These are phyloP conservation scores for Sylvietta virens DNA, from an alignment of 2,113 vertebrate genomes.

Conservation along the genomic window DNA sequence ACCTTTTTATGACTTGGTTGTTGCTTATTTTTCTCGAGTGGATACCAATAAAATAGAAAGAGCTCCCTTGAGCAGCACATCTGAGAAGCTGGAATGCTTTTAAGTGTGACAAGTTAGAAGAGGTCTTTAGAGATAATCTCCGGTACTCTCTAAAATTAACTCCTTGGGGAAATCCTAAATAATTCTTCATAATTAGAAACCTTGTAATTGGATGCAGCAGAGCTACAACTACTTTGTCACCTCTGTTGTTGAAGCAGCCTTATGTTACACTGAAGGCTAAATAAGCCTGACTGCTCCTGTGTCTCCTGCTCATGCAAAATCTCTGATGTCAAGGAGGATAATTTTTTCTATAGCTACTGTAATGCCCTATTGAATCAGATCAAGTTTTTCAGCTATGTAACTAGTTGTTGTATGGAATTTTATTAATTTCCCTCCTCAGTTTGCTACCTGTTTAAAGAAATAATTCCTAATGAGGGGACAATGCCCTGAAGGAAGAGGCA, in stretches of 20 bases:
- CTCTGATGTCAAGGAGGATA: not conserved
- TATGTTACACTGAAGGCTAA: not conserved
- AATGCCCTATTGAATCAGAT: not conserved
- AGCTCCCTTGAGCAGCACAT: not conserved
- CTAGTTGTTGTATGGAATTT: not conserved
- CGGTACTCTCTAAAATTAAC: not conserved
- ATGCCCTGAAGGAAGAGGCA: not conserved
- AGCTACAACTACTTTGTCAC: not conserved
- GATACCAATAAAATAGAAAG: not conserved
- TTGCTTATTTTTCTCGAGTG: conserved; percentile 20
- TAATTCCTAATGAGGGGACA: not conserved
- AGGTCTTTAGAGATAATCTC: not conserved
- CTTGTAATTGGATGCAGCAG: not conserved
- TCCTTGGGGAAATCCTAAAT: not conserved
- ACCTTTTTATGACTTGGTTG: not conserved
- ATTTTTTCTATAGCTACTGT: not conserved
- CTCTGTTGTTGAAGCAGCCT: not conserved
- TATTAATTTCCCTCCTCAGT: not conserved
- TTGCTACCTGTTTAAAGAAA: not conserved
- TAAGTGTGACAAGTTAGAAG: not conserved
- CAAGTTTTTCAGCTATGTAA: not conserved
- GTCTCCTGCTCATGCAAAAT: not conserved
- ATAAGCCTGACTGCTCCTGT: not conserved
- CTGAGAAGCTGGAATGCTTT: not conserved
- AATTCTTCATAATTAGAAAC: not conserved